Percentiles rank a stretch among this genome's conserved stretches.
Conservation (phyloP, 2,888 invertebrate genomes). For the Eurytoma adleriae region DNA sequence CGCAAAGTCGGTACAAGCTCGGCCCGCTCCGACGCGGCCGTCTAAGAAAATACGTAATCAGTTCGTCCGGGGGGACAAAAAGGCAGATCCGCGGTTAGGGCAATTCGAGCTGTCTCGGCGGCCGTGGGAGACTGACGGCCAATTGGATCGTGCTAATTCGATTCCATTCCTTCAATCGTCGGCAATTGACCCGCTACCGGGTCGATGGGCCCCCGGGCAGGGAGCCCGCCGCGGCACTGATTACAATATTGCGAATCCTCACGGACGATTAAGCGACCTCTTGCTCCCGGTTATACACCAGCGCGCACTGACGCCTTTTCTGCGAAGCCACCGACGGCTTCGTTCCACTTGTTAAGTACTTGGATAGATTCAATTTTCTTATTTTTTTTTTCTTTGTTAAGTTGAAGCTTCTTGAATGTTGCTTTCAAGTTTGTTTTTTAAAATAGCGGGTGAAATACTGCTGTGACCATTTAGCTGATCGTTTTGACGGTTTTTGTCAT, state of each 20-base stretch:
- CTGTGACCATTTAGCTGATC: background rate
- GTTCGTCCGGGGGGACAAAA: background rate
- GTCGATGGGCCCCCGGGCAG: background rate
- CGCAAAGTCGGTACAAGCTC: constrained; percentile 23
- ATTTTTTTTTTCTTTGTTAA: too few relatives aligned
- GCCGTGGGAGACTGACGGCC: constrained; percentile 55
- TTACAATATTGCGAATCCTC: constrained; percentile 31
- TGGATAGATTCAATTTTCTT: background rate
- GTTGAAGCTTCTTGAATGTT: too few relatives aligned
- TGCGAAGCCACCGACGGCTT: background rate
- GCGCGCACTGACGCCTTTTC: background rate
- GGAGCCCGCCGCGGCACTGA: background rate
- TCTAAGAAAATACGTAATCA: background rate
- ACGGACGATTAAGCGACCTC: background rate
- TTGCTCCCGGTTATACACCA: background rate
- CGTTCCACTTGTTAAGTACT: background rate
- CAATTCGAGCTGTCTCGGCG: constrained; percentile 23
- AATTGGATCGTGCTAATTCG: constrained; percentile 71
- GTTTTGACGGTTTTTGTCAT: constrained; percentile 24
- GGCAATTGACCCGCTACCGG: constrained; percentile 69
- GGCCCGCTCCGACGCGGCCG: background rate
- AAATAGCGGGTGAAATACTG: constrained; percentile 1
- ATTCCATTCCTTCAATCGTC: constrained; percentile 66
- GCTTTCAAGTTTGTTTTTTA: background rate
- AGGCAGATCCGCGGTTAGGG: background rate